phyloP scores from a whole-genome alignment of 2,888 invertebrate genomes.

The Hedya salicella region DNA sequence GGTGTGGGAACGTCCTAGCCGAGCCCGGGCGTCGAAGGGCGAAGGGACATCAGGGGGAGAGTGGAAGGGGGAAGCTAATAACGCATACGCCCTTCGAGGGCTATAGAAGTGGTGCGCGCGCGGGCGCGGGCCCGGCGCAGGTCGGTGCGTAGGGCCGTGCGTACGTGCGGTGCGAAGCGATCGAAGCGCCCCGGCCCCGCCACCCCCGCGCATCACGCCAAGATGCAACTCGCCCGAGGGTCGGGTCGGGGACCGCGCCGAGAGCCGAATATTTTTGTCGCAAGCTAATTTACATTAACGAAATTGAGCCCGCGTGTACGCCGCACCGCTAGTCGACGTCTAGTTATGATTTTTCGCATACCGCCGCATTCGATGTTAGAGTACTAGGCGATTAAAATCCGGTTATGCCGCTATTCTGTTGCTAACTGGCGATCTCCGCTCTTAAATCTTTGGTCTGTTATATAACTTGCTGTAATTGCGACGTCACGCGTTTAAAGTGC shows the following conservation, averaged over 20 bases:
- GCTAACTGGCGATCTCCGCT: slow-evolving; percentile 61
- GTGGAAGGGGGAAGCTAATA: slow-evolving; percentile 69
- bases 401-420: slow-evolving; percentile 74
- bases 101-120: slow-evolving; percentile 72
- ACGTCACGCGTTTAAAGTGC: slow-evolving; percentile 54
- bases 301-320: slow-evolving; percentile 53
- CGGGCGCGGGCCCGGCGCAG: slow-evolving; percentile 64
- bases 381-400: slow-evolving; percentile 63
- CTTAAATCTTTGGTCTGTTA: slow-evolving; percentile 59
- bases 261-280: slow-evolving; percentile 56
- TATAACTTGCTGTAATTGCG: slow-evolving; percentile 55
- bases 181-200: slow-evolving; percentile 53
- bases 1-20: slow-evolving; percentile 56
- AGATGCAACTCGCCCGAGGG: slow-evolving; percentile 64
- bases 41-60: slow-evolving; percentile 52
- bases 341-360: slow-evolving; percentile 55
- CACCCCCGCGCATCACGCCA: slow-evolving; percentile 68
- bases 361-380: slow-evolving; percentile 50
- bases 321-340: slow-evolving; percentile 56
- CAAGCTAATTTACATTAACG: slow-evolving; percentile 61
- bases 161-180: slow-evolving; percentile 72
- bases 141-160: slow-evolving; percentile 69
- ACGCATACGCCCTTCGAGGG: slow-evolving; percentile 75
- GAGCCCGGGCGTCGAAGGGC: slow-evolving; percentile 55
- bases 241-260: slow-evolving; percentile 68